Percentiles rank a stretch among this genome's conserved stretches.
Conservation (phyloP, 53 echinoderm and acorn worm genomes). For the Holothuria leucospilota region DNA sequence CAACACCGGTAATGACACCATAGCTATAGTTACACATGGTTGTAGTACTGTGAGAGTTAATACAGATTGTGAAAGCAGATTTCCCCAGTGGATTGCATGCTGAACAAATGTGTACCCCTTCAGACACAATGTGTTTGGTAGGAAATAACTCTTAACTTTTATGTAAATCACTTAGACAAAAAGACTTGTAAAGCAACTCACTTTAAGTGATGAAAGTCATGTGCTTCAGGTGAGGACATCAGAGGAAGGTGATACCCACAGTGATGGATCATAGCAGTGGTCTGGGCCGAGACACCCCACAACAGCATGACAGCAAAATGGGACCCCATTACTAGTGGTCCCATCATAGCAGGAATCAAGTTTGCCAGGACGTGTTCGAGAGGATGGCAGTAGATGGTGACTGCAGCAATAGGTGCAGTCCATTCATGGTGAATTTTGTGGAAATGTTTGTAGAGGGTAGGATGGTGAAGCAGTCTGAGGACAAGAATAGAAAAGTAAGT, state of each 20-base stretch:
- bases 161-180: too few species aligned
- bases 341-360: constrained; percentile 74
- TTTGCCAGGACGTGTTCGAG: constrained; percentile 87
- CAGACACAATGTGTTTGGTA: too few species aligned
- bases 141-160: too few species aligned
- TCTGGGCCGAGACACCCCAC: constrained; percentile 74
- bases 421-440: constrained; percentile 97
- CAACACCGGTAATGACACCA: too few species aligned
- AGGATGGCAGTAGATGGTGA: constrained; percentile 88
- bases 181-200: constrained; percentile 46
- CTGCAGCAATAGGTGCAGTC: constrained; percentile 91
- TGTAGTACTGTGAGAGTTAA: too few species aligned
- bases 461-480: constrained; percentile 81
- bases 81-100: too few species aligned
- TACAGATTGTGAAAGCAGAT: too few species aligned
- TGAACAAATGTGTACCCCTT: too few species aligned
- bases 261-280: constrained; percentile 73
- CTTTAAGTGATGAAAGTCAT: constrained; percentile 89
- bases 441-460: constrained; percentile 77
- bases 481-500: neutral
- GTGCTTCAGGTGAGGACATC: constrained; percentile 83
- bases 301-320: constrained; percentile 74
- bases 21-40: too few species aligned
- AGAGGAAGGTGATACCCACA: constrained; percentile 84
- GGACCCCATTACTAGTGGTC: constrained; percentile 84